These are phyloP conservation scores for Apis mellifera DNA, from an alignment of 1,140 invertebrate species.

Conservation along the genomic window Amel_HAv3.1 CM009935.2:8372501-8373000, in stretches of 20 bases:
- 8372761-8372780: background rate
- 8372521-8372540: too few species aligned
- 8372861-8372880: slow-evolving; percentile 55
- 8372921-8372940: slow-evolving; percentile 39
- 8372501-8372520: too few species aligned
- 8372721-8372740: background rate
- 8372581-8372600: background rate
- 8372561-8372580: background rate
- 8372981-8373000: slow-evolving; percentile 64
- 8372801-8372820: background rate
- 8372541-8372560: background rate
- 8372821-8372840: too few species aligned
- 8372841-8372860: slow-evolving; percentile 8
- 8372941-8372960: slow-evolving; percentile 22
- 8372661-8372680: background rate
- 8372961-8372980: slow-evolving; percentile 42
- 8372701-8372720: background rate
- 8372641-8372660: too few species aligned
- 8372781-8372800: background rate
- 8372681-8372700: background rate
- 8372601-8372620: background rate
- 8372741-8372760: background rate
- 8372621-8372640: background rate
- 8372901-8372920: slow-evolving; percentile 61
- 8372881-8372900: slow-evolving; percentile 60